Evolutionary conservation across 2,888 invertebrate genomes (phyloP).

Genomic region (Cantharis lateralis): DNA sequence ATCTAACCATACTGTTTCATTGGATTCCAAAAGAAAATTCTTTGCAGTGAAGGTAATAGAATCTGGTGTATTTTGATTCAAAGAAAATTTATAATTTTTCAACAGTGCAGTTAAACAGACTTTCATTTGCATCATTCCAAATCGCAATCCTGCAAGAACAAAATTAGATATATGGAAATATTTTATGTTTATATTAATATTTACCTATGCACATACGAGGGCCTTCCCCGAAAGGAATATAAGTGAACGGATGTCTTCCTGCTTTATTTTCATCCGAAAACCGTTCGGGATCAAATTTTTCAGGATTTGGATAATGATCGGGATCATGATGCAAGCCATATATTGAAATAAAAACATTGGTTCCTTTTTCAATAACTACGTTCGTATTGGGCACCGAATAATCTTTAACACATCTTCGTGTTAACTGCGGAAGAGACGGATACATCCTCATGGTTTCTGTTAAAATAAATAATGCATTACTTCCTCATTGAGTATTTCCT

Average conservation of each 20-base stretch:
- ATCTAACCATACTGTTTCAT: not conserved
- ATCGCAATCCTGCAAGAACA: slow-evolving; percentile 29
- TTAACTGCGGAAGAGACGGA: slow-evolving; percentile 36
- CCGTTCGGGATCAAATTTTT: slow-evolving; percentile 26
- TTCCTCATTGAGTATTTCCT: no score
- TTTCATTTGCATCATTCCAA: slow-evolving; percentile 35
- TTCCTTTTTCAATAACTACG: slow-evolving; percentile 46
- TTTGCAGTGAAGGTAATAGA: not conserved
- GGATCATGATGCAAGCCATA: slow-evolving; percentile 2
- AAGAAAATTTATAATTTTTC: slow-evolving; percentile 23
- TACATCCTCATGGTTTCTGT: not conserved
- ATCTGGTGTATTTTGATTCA: slow-evolving; percentile 19
- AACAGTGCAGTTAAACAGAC: slow-evolving; percentile 26
- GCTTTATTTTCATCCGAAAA: slow-evolving; percentile 15
- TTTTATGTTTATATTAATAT: no score
- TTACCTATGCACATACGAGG: slow-evolving; percentile 46
- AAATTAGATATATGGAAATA: no score
- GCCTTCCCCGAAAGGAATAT: slow-evolving; percentile 45
- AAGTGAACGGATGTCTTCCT: slow-evolving; percentile 10
- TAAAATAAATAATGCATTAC: no score
- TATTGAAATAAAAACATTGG: slow-evolving; percentile 36
- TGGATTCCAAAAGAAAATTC: not conserved
- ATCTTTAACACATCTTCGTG: slow-evolving; percentile 35
- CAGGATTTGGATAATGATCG: not conserved
- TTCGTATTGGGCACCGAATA: slow-evolving; percentile 46